Evolutionary conservation across 2,113 vertebrate species (phyloP).

Genomic region (Perca flavescens): DNA sequence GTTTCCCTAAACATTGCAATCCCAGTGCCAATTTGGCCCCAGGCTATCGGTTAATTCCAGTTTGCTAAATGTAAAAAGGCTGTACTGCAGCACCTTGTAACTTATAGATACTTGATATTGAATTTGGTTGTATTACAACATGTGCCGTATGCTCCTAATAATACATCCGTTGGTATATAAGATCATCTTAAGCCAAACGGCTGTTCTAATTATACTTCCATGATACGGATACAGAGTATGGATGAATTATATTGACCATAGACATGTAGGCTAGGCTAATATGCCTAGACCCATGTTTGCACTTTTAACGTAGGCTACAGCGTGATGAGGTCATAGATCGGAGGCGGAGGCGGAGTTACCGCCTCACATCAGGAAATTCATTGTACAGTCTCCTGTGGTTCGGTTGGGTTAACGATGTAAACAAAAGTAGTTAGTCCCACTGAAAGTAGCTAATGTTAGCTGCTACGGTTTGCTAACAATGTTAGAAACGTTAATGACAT

Average conservation of each 20-base stretch:
- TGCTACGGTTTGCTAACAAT: not conserved
- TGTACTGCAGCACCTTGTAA: not conserved
- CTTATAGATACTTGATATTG: not conserved
- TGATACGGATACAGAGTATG: too few species aligned
- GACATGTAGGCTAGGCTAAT: too few species aligned
- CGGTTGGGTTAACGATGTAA: constrained; percentile 28
- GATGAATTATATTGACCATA: too few species aligned
- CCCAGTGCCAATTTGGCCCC: too few species aligned
- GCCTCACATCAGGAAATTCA: constrained; percentile 48
- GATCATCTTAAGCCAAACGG: too few species aligned
- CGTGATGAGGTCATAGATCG: constrained; percentile 44
- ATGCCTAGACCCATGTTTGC: not conserved
- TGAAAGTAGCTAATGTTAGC: not conserved
- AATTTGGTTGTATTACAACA: not conserved
- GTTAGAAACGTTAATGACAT: not conserved
- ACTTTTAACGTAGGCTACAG: not conserved
- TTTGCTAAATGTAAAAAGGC: not conserved
- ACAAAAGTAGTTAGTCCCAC: not conserved
- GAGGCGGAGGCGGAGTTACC: constrained; percentile 53
- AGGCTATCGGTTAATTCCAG: not conserved
- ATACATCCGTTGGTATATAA: too few species aligned
- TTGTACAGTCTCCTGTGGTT: not conserved
- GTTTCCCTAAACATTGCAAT: not conserved
- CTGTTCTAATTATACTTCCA: too few species aligned
- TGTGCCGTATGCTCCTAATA: too few species aligned